These are phyloP conservation scores for Nasonovia ribisnigri DNA, from an alignment of 2,888 invertebrate species.

Conservation along the genomic window DNA sequence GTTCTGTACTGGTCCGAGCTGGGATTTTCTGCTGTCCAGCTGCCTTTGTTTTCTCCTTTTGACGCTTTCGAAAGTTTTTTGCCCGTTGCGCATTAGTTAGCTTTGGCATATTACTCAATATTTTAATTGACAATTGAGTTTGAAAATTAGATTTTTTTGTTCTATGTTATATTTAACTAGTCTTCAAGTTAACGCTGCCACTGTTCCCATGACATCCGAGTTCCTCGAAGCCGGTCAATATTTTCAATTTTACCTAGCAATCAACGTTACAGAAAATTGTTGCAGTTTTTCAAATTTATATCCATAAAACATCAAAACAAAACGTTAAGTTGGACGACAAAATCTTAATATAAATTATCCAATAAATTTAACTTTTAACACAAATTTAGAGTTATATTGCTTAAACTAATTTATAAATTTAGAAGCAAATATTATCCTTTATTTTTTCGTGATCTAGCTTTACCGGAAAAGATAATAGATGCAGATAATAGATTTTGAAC, in stretches of 20 bases:
- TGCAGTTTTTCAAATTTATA: not conserved
- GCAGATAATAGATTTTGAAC: not conserved
- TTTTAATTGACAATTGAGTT: not conserved
- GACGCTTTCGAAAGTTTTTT: not conserved
- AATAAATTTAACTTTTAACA: not conserved
- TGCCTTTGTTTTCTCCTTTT: not conserved
- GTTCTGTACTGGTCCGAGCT: not conserved
- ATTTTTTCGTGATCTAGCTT: not conserved
- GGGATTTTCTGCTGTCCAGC: not conserved
- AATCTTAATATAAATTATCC: not conserved
- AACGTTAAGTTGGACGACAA: not conserved
- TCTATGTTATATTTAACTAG: not conserved
- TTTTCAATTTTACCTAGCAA: not conserved
- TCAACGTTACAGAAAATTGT: not conserved
- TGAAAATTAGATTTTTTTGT: not conserved
- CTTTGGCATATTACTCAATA: not conserved
- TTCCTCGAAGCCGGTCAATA: not conserved
- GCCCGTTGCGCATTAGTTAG: not conserved
- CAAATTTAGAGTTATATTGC: not conserved
- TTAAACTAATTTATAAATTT: not conserved
- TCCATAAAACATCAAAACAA: not conserved
- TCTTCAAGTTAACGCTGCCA: not conserved
- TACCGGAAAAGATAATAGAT: not conserved
- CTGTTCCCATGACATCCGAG: not conserved
- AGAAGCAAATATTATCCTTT: not conserved